Evolutionary conservation across 2,797 vertebrate genomes (phyloP).

Genomic region (Microcaecilia unicolor): DNA sequence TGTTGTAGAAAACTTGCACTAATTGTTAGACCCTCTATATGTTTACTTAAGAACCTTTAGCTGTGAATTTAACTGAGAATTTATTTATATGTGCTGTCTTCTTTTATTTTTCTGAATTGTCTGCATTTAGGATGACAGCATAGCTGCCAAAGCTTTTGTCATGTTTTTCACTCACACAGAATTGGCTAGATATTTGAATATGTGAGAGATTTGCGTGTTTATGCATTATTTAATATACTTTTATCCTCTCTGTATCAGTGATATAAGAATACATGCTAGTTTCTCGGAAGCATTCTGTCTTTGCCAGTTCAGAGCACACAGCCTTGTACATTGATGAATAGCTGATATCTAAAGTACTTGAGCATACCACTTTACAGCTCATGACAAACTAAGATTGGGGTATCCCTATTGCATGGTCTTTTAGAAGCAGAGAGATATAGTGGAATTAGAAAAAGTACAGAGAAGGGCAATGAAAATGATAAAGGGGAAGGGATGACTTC

Average conservation of each 20-base stretch:
- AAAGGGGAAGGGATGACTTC: no score
- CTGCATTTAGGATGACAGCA: slow-evolving; percentile 4
- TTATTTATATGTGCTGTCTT: no score
- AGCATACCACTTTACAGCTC: slow-evolving; percentile 76
- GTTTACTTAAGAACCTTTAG: no score
- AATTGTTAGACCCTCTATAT: no score
- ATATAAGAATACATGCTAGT: slow-evolving; percentile 55
- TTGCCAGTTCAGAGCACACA: slow-evolving; percentile 64
- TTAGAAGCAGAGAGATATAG: no score
- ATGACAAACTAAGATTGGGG: slow-evolving; percentile 57
- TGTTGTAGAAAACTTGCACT: no score
- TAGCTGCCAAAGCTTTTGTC: slow-evolving; percentile 7
- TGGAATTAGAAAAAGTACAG: no score
- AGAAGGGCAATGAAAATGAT: no score
- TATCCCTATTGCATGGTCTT: no score
- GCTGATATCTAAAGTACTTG: slow-evolving; percentile 74
- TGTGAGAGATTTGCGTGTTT: slow-evolving; percentile 27
- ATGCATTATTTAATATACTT: slow-evolving; percentile 58
- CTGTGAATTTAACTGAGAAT: no score
- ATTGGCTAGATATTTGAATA: slow-evolving; percentile 1
- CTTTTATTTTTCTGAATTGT: slow-evolving; percentile 8
- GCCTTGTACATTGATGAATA: slow-evolving; percentile 56
- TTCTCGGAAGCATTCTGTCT: slow-evolving; percentile 60
- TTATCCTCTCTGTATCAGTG: slow-evolving; percentile 75
- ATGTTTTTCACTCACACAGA: no score